A percentile compares a stretch with the other conserved stretches of the same genome.
phyloP scores from a whole-genome alignment of 2,113 vertebrate species.

The Emydura subglobosa region DNA sequence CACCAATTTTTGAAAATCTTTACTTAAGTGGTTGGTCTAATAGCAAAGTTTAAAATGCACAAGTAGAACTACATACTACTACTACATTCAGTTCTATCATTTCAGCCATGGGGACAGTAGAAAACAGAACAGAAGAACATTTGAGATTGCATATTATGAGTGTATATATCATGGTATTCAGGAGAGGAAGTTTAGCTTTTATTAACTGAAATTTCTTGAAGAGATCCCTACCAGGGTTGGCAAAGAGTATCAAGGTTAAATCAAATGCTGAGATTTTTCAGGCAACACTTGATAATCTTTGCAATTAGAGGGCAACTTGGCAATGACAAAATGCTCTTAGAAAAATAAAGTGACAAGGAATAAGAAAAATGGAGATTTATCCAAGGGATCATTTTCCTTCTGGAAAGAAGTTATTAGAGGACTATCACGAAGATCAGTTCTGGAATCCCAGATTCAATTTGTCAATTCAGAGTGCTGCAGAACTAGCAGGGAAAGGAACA shows the following conservation, averaged over 20 bases:
- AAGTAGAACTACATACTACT: not conserved
- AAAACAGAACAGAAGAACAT: not conserved
- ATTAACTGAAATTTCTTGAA: not conserved
- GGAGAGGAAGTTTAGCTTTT: not conserved
- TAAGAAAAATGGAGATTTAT: not conserved
- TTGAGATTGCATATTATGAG: not conserved
- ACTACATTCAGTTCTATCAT: rapidly evolving
- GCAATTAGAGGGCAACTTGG: rapidly evolving
- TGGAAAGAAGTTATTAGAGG: too few relatives aligned
- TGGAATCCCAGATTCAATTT: not conserved
- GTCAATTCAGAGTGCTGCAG: not conserved
- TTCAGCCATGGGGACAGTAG: not conserved
- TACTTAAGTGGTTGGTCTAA: not conserved
- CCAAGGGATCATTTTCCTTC: not conserved
- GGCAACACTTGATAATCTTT: not conserved
- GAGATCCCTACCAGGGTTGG: not conserved
- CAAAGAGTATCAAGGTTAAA: not conserved
- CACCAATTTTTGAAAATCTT: too few relatives aligned
- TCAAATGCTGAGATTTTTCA: not conserved
- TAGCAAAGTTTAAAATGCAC: not conserved
- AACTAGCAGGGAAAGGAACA: not conserved
- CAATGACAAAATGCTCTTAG: not conserved
- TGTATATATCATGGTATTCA: not conserved
- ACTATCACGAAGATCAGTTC: not conserved
- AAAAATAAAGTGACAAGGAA: not conserved